Base-by-base conservation (phyloP, 2,113 vertebrate genomes). In the Epinephelus fuscoguttatus region DNA sequence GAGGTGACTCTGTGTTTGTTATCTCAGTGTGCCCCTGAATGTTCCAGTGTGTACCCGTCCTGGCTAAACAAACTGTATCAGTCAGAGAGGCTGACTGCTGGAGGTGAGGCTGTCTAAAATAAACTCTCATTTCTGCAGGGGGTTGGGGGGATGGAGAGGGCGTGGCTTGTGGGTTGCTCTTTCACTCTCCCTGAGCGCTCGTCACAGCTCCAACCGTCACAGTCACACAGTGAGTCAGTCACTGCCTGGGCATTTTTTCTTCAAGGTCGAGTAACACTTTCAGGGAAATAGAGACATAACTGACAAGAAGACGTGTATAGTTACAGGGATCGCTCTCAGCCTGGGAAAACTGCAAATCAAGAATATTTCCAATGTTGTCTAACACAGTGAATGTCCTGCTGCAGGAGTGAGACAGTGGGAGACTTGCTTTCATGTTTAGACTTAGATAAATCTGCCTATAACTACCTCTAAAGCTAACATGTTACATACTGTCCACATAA, bases 191-290 rank as follows among this genome's bases (percentile, higher is more conserved):
- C 27, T 71, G 27, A 33, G 21, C 2, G 6, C 67, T 83, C 23
- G 37, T 78, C 84, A 81, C 14, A 15, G 71, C 60, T 82, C 75
- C 14, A 63, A 47, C 27, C 81, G 78, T 82, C 55, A 81, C 62
- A 75, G 69, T 81, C 71, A 80, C 60, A 80, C 78, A 25, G 42
- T 89, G 89, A 90, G 69, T 89, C 91, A 88, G 7, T 67, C 62
- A 67, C 70, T 59, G 78, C 75, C 74, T 5, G 49, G 27, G n/a
- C 59, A 21, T 74, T 81, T 70, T 30, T 59, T 64, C 75, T 72
- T 70, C 85, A 89, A 93, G 88, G 90, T 90, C 85, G 71, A 57
- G 21, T 66, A 47, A 66, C 52, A 50, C 57, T 81, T n/a, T 56
- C 37, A 67, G 21, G 50, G 49, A 63, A 14, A 37, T 55, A 52